Evolutionary conservation across 2,888 invertebrate genomes (phyloP).

Genomic region (Lasioglossum pauxillum): DNA sequence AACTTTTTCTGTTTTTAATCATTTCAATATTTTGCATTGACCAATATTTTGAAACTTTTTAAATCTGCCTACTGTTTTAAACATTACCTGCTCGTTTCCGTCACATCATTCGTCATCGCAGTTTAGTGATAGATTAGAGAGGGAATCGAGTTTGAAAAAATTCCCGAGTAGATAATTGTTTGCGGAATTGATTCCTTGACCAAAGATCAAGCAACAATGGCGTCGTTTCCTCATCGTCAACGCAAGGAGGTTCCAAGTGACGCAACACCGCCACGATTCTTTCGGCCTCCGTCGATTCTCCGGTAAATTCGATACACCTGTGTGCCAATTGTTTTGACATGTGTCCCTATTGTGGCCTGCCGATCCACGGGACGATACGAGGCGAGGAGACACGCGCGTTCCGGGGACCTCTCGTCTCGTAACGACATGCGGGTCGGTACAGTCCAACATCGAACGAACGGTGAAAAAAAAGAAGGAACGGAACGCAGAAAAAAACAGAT

Average conservation of each 20-base stretch:
- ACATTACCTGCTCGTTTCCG: not conserved
- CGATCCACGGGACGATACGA: constrained; percentile 43
- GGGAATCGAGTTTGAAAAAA: not conserved
- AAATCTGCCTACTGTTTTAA: not conserved
- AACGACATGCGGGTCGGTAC: constrained; percentile 78
- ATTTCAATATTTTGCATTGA: not conserved
- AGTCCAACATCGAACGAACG: constrained; percentile 71
- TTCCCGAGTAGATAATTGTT: not conserved
- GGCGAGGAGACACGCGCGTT: constrained; percentile 54
- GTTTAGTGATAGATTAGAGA: not conserved
- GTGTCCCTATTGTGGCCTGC: constrained; percentile 79
- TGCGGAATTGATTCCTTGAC: not conserved
- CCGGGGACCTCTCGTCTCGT: constrained; percentile 58
- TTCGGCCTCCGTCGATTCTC: constrained; percentile 66
- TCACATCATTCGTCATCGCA: not conserved
- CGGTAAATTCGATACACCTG: constrained; percentile 79
- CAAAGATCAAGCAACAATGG: not conserved
- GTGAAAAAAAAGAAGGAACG: constrained; percentile 2
- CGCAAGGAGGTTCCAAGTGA: constrained; percentile 60
- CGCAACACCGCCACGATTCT: constrained; percentile 71
- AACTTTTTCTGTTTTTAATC: not conserved
- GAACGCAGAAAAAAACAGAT: constrained; percentile 42
- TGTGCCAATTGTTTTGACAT: constrained; percentile 83
- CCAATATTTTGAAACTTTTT: not conserved
- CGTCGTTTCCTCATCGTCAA: constrained; percentile 33